Base-by-base conservation (phyloP, 2,888 invertebrate genomes). In the Rhamnusium bicolor region DNA sequence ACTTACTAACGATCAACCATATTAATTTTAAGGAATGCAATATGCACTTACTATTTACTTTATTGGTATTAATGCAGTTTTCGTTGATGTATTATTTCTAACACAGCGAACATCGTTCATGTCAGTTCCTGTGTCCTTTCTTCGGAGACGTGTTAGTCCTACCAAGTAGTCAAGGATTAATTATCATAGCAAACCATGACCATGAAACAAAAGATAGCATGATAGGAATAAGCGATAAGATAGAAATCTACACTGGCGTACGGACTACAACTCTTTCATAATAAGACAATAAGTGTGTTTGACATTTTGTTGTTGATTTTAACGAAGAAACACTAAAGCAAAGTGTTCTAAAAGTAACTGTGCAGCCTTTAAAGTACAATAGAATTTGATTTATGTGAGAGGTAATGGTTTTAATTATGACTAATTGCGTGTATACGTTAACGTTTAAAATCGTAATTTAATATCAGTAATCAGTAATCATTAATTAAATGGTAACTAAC, bases 181-280 rank as follows among this genome's bases (percentile, higher is more conserved):
- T 78, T 74, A 72, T 69, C 71, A 71, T 72, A 68, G 72, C 77
- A 69, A 72, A 68, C 73, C 77, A 74, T 74, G 78, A 73, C 70
- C 76, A 69, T 73, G 74, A 73, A 74, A 78, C 76, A 75, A 75
- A 75, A 73, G 72, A 78, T 73, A 40, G 63, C 78, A 71, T 72
- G 78, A 75, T 76, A 67, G 58, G 76, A 78, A 78, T 77, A 70
- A 54, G 61, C 69, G 77, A 77, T 75, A 77, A 77, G 75, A 77
- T 75, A 69, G 69, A 67, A 47, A 77, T 75, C 73, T 71, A 74
- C 72, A 67, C 53, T 58, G 71, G 61, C 65, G 53, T 70, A 63
- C 49, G 69, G 72, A 72, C 69, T 63, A 75, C 75, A 73, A 69
- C 72, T 75, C 69, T 73, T 65, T 69, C 19, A 46, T 61, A 61